Evolutionary conservation across 2,797 vertebrate genomes (phyloP), one percentile per base, ranked within the genome.

Genomic region (Oryzias sinensis): DNA sequence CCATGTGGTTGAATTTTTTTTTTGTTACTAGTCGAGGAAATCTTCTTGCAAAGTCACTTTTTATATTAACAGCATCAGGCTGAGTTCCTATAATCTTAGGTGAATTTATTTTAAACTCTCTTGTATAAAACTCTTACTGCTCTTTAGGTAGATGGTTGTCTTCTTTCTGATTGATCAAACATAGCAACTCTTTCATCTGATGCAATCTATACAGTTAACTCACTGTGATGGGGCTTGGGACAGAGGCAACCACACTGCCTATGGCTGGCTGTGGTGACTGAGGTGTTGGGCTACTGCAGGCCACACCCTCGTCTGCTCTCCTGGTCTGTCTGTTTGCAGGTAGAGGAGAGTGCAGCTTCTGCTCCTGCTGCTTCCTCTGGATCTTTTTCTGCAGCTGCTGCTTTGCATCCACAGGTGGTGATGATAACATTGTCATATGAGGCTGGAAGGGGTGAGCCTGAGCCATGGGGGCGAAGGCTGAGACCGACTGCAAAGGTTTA

Each of bases 301-400:
- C 76, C 16, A 89, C 56, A 0, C 87, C 0, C 17, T 94, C 88
- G 43, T 97, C 95, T 0, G 80, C 62, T 81, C 93, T 93, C 89
- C 92, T 94, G 49, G 80, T 75, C 55, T 92, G 92, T 56, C 87
- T 87, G 59, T 98, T 96, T 68, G 91, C 93, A 9, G 93, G 95
- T 71, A 91, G 82, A 57, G 97, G 97, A 54, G 96, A 97, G 33
- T 96, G 93, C 37, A 99, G 88, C 80, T 97, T 98, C 87, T 97
- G 95, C 73, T 99, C 97, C 57, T 98, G 97, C 72, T 99, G 97
- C 83, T 96, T 98, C 89, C 96, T 97, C 88, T 99, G 97, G 79
- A 99, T 97, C 88, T 99, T 99, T 59, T 96, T 93, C 80, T 99
- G 97, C 71, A 99, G 93, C 79, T 99, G 97, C 87, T 99, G 97